These are phyloP conservation scores for Dione juno DNA, from an alignment of 2,888 invertebrate genomes.

Conservation along the genomic window DNA sequence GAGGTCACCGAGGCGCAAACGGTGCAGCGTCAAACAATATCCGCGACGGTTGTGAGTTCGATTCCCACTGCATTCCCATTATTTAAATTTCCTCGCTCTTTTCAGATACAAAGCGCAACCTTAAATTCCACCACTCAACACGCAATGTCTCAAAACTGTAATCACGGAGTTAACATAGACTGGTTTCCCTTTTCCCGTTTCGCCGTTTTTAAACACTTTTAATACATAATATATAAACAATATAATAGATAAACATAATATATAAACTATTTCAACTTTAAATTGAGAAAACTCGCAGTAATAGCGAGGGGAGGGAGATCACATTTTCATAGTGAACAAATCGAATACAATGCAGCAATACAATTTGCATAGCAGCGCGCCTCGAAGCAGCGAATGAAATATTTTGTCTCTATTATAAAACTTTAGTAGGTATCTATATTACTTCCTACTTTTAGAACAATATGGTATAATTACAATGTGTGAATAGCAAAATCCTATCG, in stretches of 20 bases:
- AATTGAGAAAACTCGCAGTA: not conserved
- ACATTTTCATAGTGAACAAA: constrained; percentile 25
- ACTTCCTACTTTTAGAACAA: constrained; percentile 2
- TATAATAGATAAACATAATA: not conserved
- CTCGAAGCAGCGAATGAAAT: constrained; percentile 10
- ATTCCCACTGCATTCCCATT: no score
- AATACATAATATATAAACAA: no score
- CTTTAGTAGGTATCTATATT: constrained; percentile 3
- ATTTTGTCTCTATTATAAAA: constrained; percentile 12
- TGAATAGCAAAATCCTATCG: not conserved
- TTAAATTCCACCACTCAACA: no score
- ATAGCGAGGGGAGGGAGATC: not conserved
- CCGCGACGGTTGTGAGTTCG: no score
- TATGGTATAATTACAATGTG: not conserved
- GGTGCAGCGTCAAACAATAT: no score
- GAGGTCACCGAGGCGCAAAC: no score
- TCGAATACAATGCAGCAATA: constrained; percentile 19
- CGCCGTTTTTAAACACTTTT: no score
- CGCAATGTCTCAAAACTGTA: no score
- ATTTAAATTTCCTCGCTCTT: no score
- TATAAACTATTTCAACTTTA: constrained; percentile 8
- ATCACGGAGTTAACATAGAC: no score
- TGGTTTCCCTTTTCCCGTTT: no score
- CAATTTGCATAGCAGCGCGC: constrained; percentile 24
- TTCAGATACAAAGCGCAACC: no score